These are phyloP conservation scores for Penaeus monodon DNA, from an alignment of 2,888 invertebrate genomes.

Conservation along the genomic window DNA sequence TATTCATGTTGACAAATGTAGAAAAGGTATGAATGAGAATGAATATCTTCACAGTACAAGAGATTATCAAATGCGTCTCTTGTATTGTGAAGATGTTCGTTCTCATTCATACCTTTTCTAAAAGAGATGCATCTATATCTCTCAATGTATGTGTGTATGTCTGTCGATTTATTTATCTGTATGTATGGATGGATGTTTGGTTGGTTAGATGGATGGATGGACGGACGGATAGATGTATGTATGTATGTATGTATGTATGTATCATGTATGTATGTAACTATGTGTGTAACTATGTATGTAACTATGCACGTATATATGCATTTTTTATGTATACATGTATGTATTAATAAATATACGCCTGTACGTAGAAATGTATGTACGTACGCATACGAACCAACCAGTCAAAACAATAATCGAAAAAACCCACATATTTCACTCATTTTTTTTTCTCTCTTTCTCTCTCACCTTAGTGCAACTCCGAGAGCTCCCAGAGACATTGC, in stretches of 20 bases:
- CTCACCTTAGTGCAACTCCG: slow-evolving; percentile 73
- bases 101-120: neutral
- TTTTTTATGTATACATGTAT: neutral
- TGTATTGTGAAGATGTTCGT: too few species aligned
- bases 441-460: slow-evolving; percentile 6
- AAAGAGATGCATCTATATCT: neutral
- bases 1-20: too few species aligned
- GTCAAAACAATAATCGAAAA: too few species aligned
- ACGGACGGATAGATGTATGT: neutral
- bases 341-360: neutral
- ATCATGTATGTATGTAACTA: neutral
- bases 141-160: neutral
- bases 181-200: neutral
- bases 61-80: too few species aligned
- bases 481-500: slow-evolving; percentile 74
- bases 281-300: too few species aligned
- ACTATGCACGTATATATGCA: neutral
- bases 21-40: too few species aligned
- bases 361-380: neutral
- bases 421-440: neutral
- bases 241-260: neutral
- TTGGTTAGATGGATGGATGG: neutral
- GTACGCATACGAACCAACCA: too few species aligned
- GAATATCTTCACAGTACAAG: too few species aligned
- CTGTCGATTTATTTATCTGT: neutral